These are phyloP conservation scores for Tortrix viridana DNA, from an alignment of 2,888 invertebrate species.

Conservation along the genomic window DNA sequence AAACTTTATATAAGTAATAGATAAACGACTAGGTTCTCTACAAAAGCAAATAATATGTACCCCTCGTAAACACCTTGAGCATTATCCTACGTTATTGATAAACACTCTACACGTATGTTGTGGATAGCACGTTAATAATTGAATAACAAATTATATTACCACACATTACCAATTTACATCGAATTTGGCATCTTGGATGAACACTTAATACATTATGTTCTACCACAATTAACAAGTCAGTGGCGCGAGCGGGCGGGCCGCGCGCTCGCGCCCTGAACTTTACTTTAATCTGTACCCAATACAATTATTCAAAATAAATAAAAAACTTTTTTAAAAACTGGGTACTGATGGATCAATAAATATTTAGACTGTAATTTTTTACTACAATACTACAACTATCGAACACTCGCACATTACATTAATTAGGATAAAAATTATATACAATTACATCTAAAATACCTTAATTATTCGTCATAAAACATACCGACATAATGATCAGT, in stretches of 20 bases:
- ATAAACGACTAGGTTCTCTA: constrained; percentile 59
- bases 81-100: constrained; percentile 76
- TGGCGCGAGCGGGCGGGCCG: neutral
- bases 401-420: constrained; percentile 82
- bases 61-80: constrained; percentile 80
- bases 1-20: constrained; percentile 56
- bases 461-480: constrained; percentile 60
- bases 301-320: constrained; percentile 26
- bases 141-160: constrained; percentile 71
- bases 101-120: constrained; percentile 72
- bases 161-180: constrained; percentile 64
- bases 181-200: constrained; percentile 82
- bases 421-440: constrained; percentile 81
- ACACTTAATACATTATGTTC: constrained; percentile 60
- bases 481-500: constrained; percentile 46
- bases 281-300: constrained; percentile 20
- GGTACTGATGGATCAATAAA: constrained; percentile 52
- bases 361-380: constrained; percentile 55
- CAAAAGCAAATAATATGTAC: constrained; percentile 64
- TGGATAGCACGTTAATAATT: constrained; percentile 68
- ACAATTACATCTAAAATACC: constrained; percentile 76
- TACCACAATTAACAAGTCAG: constrained; percentile 20
- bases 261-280: neutral
- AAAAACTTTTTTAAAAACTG: constrained; percentile 31
- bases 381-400: constrained; percentile 80